Percentiles rank a stretch among this genome's conserved stretches.
Evolutionary conservation across 2,797 vertebrate species (phyloP).

Genomic region (Thaleichthys pacificus): DNA sequence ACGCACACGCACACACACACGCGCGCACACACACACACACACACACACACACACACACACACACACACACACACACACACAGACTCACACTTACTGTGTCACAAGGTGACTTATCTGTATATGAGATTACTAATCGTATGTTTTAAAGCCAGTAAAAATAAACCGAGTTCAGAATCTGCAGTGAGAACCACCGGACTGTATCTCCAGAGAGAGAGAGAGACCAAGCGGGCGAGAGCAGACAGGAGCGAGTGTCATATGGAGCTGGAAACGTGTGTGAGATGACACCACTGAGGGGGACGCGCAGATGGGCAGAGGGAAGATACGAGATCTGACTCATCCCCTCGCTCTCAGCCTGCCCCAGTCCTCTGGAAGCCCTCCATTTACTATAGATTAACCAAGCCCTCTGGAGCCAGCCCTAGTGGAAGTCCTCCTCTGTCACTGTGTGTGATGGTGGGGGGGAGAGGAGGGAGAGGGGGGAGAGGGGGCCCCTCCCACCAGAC

Average conservation of each 20-base stretch:
- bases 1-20: background rate
- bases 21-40: background rate
- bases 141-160: too few relatives aligned
- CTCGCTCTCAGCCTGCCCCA: constrained; percentile 53
- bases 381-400: constrained; percentile 60
- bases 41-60: background rate
- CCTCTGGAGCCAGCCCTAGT: constrained; percentile 4
- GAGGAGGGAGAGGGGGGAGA: too few relatives aligned
- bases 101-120: too few relatives aligned
- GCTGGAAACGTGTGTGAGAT: constrained; percentile 33
- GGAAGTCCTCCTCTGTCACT: constrained; percentile 18
- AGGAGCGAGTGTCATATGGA: constrained; percentile 52
- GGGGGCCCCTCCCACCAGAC: constrained; percentile 36
- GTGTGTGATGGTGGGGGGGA: too few relatives aligned
- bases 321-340: constrained; percentile 70
- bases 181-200: constrained; percentile 7
- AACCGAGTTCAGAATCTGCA: background rate
- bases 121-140: too few relatives aligned
- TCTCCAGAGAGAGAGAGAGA: constrained; percentile 17
- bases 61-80: constrained; percentile 1
- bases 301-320: constrained; percentile 70
- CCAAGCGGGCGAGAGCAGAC: constrained; percentile 4
- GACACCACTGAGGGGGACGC: constrained; percentile 62
- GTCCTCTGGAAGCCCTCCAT: constrained; percentile 49
- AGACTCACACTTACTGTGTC: too few relatives aligned